Base-by-base conservation (phyloP, 2,797 vertebrate genomes). In the Micrastur ruficollis region DNA sequence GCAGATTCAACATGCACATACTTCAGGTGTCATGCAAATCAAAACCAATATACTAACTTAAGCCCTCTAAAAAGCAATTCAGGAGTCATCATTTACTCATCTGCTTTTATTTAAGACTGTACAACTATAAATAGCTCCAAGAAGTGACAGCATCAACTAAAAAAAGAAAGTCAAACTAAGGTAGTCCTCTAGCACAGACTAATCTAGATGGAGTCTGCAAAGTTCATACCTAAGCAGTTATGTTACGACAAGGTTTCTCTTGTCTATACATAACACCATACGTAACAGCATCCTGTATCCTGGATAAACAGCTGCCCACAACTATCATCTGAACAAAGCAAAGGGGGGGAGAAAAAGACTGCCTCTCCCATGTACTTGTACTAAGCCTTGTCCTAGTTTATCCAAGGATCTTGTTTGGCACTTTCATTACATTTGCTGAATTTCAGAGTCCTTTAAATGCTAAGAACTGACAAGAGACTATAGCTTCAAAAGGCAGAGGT, bases 11-110 rank as follows among this genome's bases (percentile, higher is more conserved):
- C 0, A 56, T 6, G 34, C 27, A 78, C n/a, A 18, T 11, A 49
- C 12, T 38, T 49, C 19, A 75, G 34, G 22, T 38, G 18, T n/a
- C 0, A 0, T 14, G 3, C 26, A 56, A 78, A n/a, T 44, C n/a
- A 12, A 62, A 89, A 20, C 13, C 20, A 53, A 72, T 6, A 66
- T 18, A n/a, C 11, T 23, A 47, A 72, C 6, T 26, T 34, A 12
- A 81, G 34, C 9, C 21, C 44, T 40, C 53, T 29, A 56, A 42
- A 86, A 81, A 61, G 7, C n/a, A 50, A 21, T 44, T 61, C 38
- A 25, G 49, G 26, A 88, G 22, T 16, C 36, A 58, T 27, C 0
- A 1, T 73, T 52, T 27, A 63, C 20, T 47, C 22, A 47, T 5
- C 32, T 52, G 20, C 14, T 90, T 86, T 88, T 53, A 81, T 65